A percentile compares a stretch with the other conserved stretches of the same genome.
phyloP scores from a whole-genome alignment of 2,797 vertebrate genomes.

The Silurus aristotelis region DNA sequence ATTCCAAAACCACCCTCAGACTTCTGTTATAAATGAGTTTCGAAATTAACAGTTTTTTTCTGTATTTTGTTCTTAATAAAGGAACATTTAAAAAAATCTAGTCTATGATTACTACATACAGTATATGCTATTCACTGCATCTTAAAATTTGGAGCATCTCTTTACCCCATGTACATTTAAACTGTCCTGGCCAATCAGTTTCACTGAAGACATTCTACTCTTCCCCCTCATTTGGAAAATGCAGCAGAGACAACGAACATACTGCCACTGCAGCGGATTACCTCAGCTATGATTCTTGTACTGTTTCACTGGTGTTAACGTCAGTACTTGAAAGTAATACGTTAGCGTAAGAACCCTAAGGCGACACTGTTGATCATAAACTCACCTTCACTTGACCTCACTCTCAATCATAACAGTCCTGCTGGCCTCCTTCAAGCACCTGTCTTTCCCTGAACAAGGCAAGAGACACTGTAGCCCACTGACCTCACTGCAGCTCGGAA shows the following conservation, averaged over 20 bases:
- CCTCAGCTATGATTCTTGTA: background rate
- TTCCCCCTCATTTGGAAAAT: background rate
- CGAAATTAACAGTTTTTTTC: background rate
- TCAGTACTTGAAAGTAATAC: slow-evolving; percentile 20
- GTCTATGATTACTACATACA: background rate
- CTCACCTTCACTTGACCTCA: slow-evolving; percentile 46
- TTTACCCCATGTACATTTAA: background rate
- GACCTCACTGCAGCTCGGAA: slow-evolving; percentile 46
- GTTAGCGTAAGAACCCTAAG: background rate
- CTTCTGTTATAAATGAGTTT: background rate
- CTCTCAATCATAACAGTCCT: slow-evolving; percentile 36
- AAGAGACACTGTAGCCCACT: slow-evolving; percentile 44
- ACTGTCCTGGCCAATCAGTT: background rate
- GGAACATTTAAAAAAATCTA: background rate
- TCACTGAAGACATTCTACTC: background rate
- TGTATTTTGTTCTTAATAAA: background rate
- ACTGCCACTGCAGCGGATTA: background rate
- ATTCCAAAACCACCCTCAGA: background rate
- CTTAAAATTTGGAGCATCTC: background rate
- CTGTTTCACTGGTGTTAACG: background rate
- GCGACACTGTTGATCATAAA: slow-evolving; percentile 17
- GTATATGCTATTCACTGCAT: background rate
- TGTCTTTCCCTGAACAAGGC: slow-evolving; percentile 40
- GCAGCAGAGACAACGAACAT: slow-evolving; percentile 5
- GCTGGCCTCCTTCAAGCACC: slow-evolving; percentile 25